These are phyloP conservation scores for Oscheius onirici DNA, from an alignment of 2,888 invertebrate species.

Conservation along the genomic window DNA sequence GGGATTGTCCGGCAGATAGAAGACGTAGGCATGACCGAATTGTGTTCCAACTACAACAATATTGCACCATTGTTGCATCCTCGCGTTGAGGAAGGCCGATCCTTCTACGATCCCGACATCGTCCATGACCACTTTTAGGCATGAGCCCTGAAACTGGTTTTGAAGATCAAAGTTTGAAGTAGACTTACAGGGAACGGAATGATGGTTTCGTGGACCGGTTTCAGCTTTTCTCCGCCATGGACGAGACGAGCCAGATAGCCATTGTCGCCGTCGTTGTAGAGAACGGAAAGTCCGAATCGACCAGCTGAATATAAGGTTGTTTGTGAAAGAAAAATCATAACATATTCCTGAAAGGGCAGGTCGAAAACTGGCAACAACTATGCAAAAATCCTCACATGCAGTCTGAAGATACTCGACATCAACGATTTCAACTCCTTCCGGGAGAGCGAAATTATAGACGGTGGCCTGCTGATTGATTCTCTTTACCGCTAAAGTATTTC, in stretches of 20 bases:
- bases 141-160: not conserved
- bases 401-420: not conserved
- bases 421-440: not conserved
- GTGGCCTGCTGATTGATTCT: not conserved
- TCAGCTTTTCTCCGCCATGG: not conserved
- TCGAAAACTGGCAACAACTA: no score
- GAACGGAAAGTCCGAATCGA: not conserved
- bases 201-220: not conserved
- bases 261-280: not conserved
- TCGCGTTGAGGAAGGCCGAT: not conserved
- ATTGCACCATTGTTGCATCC: slow-evolving; percentile 14
- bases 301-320: no score
- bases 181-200: slow-evolving; percentile 4
- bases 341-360: no score
- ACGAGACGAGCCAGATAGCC: not conserved
- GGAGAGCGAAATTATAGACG: not conserved
- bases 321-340: no score
- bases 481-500: not conserved
- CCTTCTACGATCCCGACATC: not conserved
- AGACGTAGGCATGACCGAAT: slow-evolving; percentile 1
- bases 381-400: no score
- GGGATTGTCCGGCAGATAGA: not conserved
- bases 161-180: not conserved
- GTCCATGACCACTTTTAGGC: no score
- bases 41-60: slow-evolving; percentile 7